phyloP scores from a whole-genome alignment of 2,113 vertebrate genomes.

The Stercorarius parasiticus region DNA sequence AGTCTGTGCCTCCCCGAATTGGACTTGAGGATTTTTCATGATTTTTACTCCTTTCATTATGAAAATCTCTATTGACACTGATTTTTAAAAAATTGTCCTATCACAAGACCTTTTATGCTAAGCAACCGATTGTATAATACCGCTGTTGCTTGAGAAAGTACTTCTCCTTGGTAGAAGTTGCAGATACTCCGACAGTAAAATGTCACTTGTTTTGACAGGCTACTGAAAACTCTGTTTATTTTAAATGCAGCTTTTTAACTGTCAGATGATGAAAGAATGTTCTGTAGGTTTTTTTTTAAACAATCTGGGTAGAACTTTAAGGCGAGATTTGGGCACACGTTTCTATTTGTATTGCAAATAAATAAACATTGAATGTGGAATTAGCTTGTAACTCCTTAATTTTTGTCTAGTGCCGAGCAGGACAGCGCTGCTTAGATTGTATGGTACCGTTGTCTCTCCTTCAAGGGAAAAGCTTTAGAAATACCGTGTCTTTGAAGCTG shows the following conservation, averaged over 20 bases:
- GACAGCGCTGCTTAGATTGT: neutral
- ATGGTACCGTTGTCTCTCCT: neutral
- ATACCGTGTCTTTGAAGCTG: neutral
- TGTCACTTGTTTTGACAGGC: slow-evolving; percentile 54
- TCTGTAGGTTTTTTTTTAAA: slow-evolving; percentile 39
- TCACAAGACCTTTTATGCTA: slow-evolving; percentile 4
- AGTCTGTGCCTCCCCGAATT: slow-evolving; percentile 32
- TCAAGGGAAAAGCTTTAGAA: neutral
- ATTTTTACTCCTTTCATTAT: slow-evolving; percentile 48
- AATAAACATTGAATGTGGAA: slow-evolving; percentile 73
- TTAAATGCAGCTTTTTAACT: slow-evolving; percentile 68
- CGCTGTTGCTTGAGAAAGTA: neutral
- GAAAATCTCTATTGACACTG: neutral
- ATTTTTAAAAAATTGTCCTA: neutral
- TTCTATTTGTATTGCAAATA: slow-evolving; percentile 68
- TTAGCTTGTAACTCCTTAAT: neutral
- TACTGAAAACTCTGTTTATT: slow-evolving; percentile 41
- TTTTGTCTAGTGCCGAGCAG: slow-evolving; percentile 23
- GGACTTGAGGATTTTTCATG: slow-evolving; percentile 20
- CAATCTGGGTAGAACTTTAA: slow-evolving; percentile 59
- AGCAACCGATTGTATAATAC: slow-evolving; percentile 46
- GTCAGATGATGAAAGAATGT: slow-evolving; percentile 63
- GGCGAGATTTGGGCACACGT: slow-evolving; percentile 51
- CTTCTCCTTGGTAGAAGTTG: slow-evolving; percentile 46
- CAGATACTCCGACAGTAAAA: slow-evolving; percentile 18